Evolutionary conservation across 2,888 invertebrate species (phyloP).

Genomic region (Plagiodera versicolora): DNA sequence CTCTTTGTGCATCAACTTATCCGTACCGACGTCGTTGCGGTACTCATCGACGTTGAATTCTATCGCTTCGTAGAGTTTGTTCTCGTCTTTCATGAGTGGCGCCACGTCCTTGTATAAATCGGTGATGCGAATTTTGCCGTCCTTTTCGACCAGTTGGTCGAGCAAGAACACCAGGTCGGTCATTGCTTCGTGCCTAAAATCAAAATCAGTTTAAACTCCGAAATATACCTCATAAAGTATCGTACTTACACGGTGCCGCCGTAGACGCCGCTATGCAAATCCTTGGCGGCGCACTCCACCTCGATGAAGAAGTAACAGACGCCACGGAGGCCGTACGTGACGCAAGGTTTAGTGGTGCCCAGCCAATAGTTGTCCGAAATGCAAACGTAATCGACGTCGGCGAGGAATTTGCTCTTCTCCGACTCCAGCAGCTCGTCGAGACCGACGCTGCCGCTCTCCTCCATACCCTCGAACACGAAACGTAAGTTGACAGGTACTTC

Average conservation of each 20-base stretch:
- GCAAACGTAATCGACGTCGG: constrained; percentile 89
- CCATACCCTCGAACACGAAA: constrained; percentile 98
- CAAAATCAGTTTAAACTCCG: not conserved
- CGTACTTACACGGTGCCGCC: constrained; percentile 85
- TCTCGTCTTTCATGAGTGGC: constrained; percentile 69
- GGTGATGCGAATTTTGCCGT: constrained; percentile 83
- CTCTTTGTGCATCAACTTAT: constrained; percentile 71
- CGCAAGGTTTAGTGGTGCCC: constrained; percentile 93
- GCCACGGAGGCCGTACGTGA: constrained; percentile 95
- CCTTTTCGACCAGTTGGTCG: constrained; percentile 78
- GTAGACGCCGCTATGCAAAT: constrained; percentile 94
- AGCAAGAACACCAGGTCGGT: constrained; percentile 86
- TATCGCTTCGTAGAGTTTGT: constrained; percentile 75
- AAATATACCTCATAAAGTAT: not conserved
- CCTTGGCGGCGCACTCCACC: constrained; percentile 85
- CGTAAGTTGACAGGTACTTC: constrained; percentile 73
- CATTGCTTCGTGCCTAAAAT: constrained; percentile 79
- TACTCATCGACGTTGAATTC: constrained; percentile 85
- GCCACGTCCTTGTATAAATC: constrained; percentile 83
- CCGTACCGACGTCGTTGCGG: constrained; percentile 70
- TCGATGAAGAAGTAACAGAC: constrained; percentile 89
- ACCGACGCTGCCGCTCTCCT: constrained; percentile 96
- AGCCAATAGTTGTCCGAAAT: constrained; percentile 99
- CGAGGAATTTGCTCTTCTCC: constrained; percentile 76
- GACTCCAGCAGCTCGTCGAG: constrained; percentile 79